Evolutionary conservation across 23 tunicate genomes (phyloP).

Genomic region (Trididemnum clinides): DNA sequence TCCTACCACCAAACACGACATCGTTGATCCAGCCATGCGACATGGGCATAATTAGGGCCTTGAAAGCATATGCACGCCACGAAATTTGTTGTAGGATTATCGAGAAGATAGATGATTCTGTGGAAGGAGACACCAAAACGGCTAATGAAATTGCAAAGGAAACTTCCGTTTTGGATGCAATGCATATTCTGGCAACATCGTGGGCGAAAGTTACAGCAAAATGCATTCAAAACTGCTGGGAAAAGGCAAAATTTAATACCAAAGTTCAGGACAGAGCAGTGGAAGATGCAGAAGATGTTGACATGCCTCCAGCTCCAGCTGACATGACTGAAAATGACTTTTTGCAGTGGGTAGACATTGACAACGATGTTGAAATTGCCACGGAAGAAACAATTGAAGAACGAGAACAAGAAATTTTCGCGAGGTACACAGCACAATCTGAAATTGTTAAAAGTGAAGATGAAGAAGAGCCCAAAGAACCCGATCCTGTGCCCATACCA

Average conservation of each 20-base stretch:
- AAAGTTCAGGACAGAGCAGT: conserved; percentile 20
- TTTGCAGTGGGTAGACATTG: conserved; percentile 34
- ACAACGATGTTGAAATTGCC: too few species aligned
- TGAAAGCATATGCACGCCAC: conserved; percentile 15
- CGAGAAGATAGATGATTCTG: conserved; percentile 14
- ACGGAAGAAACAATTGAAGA: too few species aligned
- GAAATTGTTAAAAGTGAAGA: conserved; percentile 39
- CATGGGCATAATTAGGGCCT: conserved; percentile 16
- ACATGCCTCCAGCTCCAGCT: conserved; percentile 25
- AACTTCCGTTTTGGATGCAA: conserved; percentile 36
- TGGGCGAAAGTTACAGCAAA: conserved; percentile 13
- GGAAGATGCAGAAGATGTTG: conserved; percentile 35
- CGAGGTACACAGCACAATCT: too few species aligned
- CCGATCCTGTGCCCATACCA: conserved; percentile 36
- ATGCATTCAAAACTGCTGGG: conserved; percentile 16
- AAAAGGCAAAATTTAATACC: conserved; percentile 23
- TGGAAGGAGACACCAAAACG: conserved; percentile 23
- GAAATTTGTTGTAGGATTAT: conserved; percentile 26
- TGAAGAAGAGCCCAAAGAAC: conserved; percentile 42
- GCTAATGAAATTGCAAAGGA: conserved; percentile 21
- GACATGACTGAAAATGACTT: conserved; percentile 23
- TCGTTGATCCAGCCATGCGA: conserved; percentile 19
- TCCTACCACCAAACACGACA: conserved; percentile 28
- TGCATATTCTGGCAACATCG: conserved; percentile 21
- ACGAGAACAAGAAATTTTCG: too few species aligned